phyloP scores from a whole-genome alignment of 2,888 invertebrate species.

The Syrphus vitripennis region DNA sequence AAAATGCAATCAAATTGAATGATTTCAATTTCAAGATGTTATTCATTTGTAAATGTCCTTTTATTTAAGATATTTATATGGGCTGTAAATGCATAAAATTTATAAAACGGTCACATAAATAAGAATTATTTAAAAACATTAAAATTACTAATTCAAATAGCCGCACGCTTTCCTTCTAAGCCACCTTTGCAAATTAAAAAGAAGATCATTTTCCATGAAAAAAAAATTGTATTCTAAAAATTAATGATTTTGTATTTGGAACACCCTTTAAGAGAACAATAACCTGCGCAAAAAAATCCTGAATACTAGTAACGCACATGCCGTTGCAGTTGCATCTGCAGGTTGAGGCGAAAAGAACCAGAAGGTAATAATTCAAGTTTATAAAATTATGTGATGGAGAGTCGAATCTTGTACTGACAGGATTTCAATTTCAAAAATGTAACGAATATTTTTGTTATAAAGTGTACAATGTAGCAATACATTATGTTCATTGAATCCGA shows the following conservation, averaged over 20 bases:
- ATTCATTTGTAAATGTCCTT: too few relatives aligned
- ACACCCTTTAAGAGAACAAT: neutral
- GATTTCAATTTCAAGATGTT: too few relatives aligned
- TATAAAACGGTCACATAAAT: too few relatives aligned
- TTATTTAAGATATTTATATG: too few relatives aligned
- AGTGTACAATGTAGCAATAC: neutral
- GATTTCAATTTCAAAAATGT: slow-evolving; percentile 38
- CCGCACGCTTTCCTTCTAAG: too few relatives aligned
- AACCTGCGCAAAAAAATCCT: slow-evolving; percentile 55
- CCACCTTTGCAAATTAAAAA: too few relatives aligned
- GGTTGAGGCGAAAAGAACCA: slow-evolving; percentile 32
- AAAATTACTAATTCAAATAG: too few relatives aligned
- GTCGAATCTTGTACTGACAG: slow-evolving; percentile 20
- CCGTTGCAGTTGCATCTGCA: slow-evolving; percentile 67
- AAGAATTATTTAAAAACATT: too few relatives aligned
- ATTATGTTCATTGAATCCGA: too few relatives aligned
- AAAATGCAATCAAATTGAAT: neutral
- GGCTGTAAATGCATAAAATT: too few relatives aligned
- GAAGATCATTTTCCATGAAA: neutral
- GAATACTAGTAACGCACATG: slow-evolving; percentile 52
- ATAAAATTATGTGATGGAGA: neutral
- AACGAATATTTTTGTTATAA: slow-evolving; percentile 40
- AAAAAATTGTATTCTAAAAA: too few relatives aligned
- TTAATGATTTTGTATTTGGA: neutral
- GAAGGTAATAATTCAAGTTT: neutral